Conservation (phyloP, 2,113 vertebrate species). For the Stictonetta naevosa region DNA sequence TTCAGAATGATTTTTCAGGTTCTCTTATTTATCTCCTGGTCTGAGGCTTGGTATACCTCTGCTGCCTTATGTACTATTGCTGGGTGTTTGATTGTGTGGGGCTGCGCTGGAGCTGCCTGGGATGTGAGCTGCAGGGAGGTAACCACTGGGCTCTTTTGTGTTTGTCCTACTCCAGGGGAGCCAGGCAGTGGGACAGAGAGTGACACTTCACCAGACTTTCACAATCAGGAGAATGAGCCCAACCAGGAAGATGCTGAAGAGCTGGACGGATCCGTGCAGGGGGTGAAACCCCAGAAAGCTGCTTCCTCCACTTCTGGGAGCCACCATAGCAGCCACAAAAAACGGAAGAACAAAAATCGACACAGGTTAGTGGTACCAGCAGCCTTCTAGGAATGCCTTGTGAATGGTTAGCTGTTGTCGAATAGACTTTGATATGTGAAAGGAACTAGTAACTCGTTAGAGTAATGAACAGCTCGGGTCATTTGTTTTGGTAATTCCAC, state of each 20-base stretch:
- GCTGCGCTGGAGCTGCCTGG: background rate
- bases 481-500: background rate
- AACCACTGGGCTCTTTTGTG: background rate
- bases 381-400: background rate
- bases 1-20: background rate
- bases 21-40: background rate
- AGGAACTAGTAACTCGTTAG: background rate
- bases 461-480: background rate
- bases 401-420: background rate
- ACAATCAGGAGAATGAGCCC: conserved; percentile 98
- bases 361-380: conserved; percentile 88
- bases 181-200: conserved; percentile 97
- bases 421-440: background rate
- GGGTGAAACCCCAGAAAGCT: conserved; percentile 96
- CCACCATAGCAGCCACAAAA: conserved; percentile 98
- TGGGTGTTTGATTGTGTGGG: background rate
- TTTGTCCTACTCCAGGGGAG: conserved; percentile 81
- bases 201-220: conserved; percentile 95
- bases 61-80: background rate
- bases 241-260: conserved; percentile 95
- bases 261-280: conserved; percentile 90
- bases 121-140: background rate
- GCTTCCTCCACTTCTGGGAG: conserved; percentile 91
- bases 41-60: background rate
- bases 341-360: conserved; percentile 98